These are phyloP conservation scores for Pangasius sanitwongsei DNA, from an alignment of 2,797 vertebrate genomes.

Conservation along the genomic window DNA sequence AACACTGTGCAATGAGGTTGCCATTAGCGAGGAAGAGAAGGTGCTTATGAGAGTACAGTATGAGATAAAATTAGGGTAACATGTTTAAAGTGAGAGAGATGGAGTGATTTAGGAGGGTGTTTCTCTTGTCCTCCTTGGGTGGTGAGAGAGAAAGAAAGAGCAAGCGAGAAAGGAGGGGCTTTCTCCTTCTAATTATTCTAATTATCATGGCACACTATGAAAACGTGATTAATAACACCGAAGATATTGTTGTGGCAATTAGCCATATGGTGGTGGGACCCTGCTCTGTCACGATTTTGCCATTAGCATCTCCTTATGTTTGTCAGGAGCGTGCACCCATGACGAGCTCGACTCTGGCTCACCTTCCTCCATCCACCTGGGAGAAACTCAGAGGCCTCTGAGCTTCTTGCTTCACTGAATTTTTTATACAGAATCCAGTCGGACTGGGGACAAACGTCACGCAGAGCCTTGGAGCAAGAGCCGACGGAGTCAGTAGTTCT, in stretches of 20 bases:
- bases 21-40: slow-evolving; percentile 48
- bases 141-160: not conserved
- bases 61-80: slow-evolving; percentile 32
- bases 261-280: slow-evolving; percentile 99
- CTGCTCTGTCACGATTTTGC: slow-evolving; percentile 99
- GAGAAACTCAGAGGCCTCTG: slow-evolving; percentile 82
- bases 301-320: slow-evolving; percentile 99
- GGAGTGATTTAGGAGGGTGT: not conserved
- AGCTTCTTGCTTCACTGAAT: slow-evolving; percentile 84
- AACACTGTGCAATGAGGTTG: slow-evolving; percentile 72
- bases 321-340: slow-evolving; percentile 98
- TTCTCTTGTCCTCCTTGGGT: slow-evolving; percentile 2
- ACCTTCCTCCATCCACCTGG: slow-evolving; percentile 94
- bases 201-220: slow-evolving; percentile 99
- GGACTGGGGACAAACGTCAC: slow-evolving; percentile 93
- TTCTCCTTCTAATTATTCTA: slow-evolving; percentile 99
- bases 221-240: slow-evolving; percentile 99
- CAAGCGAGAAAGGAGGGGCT: slow-evolving; percentile 61
- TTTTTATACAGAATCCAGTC: slow-evolving; percentile 90
- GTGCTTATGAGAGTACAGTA: slow-evolving; percentile 58
- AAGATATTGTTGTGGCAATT: slow-evolving; percentile 99
- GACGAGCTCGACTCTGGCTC: slow-evolving; percentile 97
- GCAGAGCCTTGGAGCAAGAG: slow-evolving; percentile 53
- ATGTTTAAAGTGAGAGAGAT: not conserved
- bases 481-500: not conserved